A percentile compares a stretch with the other conserved stretches of the same genome.
phyloP scores from a whole-genome alignment of 2,888 invertebrate genomes.

The Prenolepis imparis region DNA sequence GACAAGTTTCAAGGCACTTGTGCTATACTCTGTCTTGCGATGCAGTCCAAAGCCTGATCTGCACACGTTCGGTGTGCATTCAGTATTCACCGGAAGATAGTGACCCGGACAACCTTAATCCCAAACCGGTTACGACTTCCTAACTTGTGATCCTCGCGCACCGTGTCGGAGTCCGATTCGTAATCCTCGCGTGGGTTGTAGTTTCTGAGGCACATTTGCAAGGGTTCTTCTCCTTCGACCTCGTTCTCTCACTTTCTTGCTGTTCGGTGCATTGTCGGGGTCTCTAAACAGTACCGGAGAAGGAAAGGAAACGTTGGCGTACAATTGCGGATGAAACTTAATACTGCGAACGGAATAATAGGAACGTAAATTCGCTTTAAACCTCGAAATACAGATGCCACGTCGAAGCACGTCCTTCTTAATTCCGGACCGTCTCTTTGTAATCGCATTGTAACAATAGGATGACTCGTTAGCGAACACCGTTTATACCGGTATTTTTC shows the following conservation, averaged over 20 bases:
- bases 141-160: constrained; percentile 72
- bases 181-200: constrained; percentile 73
- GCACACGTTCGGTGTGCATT: constrained; percentile 65
- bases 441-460: constrained; percentile 67
- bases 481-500: constrained; percentile 79
- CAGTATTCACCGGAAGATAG: constrained; percentile 70
- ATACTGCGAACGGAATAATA: constrained; percentile 83
- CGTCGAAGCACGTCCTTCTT: constrained; percentile 72
- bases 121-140: constrained; percentile 74
- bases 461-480: constrained; percentile 81
- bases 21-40: not conserved
- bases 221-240: constrained; percentile 67
- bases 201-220: constrained; percentile 68
- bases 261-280: constrained; percentile 12
- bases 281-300: constrained; percentile 11
- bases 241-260: constrained; percentile 13
- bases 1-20: constrained; percentile 4
- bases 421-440: constrained; percentile 78
- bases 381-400: constrained; percentile 75
- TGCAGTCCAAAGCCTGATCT: constrained; percentile 63
- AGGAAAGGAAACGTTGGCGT: constrained; percentile 22
- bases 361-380: constrained; percentile 82
- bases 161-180: constrained; percentile 62
- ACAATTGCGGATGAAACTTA: constrained; percentile 69
- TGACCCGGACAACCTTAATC: constrained; percentile 73